Base-by-base conservation (phyloP, 2,888 invertebrate species). In the Petrolisthes manimaculis region DNA sequence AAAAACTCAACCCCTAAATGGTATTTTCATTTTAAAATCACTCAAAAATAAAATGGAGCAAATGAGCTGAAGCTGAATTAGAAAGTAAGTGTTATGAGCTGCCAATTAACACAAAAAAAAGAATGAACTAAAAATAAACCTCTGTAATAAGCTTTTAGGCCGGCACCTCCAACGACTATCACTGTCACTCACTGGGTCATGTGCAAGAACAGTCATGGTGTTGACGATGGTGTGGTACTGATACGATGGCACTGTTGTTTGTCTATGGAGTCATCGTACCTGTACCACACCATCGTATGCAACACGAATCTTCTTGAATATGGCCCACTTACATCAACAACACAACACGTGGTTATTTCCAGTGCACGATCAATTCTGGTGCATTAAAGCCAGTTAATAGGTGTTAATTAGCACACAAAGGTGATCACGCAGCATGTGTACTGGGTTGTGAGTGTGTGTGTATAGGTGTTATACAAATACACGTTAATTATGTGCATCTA, bases 71-170 rank as follows among this genome's bases (percentile, higher is more conserved):
- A 71, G 21, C 14, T 71, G 21, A 71, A 71, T n/a, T 61, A 18
- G 71, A 71, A 71, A n/a, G 14, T 21, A 71, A 14, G 61, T 61
- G 61, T n/a, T n/a, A 71, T 71, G 71, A 71, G 71, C 71, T 71
- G 71, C 71, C 71, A 71, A 71, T 71, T n/a, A 71, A n/a, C 14
- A 71, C 14, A n/a, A n/a, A 71, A n/a, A 14, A 1, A 18, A 71
- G n/a, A 71, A 71, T n/a, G 21, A 14, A 71, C 6, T 71, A 21
- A 71, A 37, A 37, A 37, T 37, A 37, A 37, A 37, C 37, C 37
- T 37, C 37, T 37, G 37, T 37, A 37, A 37, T 71, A 71, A 71
- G 71, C 71, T 71, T n/a, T n/a, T n/a, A 71, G 14, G 71, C 71
- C 21, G 71, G 21, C 71, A 18, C 14, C 71, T 71, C 71, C 71